A percentile compares a stretch with the other conserved stretches of the same genome.
phyloP scores from a whole-genome alignment of 2,113 vertebrate species.

The Genyomyrus donnyi region DNA sequence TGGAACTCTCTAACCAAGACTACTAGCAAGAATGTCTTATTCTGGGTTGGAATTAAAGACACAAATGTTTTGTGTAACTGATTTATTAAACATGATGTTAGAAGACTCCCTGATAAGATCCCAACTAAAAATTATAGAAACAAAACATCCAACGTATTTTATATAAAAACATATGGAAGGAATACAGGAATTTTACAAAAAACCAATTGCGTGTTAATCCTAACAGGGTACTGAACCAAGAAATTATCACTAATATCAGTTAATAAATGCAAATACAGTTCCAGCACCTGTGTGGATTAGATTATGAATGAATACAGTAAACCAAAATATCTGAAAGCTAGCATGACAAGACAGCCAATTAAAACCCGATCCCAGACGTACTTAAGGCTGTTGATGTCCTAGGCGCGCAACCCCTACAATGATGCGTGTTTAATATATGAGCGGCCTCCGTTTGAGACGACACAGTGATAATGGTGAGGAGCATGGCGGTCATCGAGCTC shows the following conservation, averaged over 20 bases:
- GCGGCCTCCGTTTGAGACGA: neutral
- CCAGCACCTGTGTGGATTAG: neutral
- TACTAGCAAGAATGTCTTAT: neutral
- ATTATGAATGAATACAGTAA: neutral
- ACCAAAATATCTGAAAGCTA: neutral
- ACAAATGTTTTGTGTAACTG: neutral
- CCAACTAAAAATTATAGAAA: constrained; percentile 8
- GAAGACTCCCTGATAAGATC: constrained; percentile 8
- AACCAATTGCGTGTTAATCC: neutral
- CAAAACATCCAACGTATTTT: neutral
- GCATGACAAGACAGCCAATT: neutral
- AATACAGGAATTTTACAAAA: neutral
- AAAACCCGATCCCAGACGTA: neutral
- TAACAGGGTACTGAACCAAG: neutral
- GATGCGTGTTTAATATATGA: constrained; percentile 5
- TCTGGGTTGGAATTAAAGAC: neutral
- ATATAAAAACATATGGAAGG: constrained; percentile 10
- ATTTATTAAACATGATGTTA: constrained; percentile 17
- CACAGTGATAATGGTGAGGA: neutral
- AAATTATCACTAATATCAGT: neutral
- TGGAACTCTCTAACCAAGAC: neutral
- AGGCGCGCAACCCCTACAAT: neutral
- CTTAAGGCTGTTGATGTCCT: neutral
- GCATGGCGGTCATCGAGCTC: neutral
- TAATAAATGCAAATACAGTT: neutral